A percentile compares a stretch with the other conserved stretches of the same genome.
phyloP scores from a whole-genome alignment of 2,888 invertebrate species.

The Perdita meconis region DNA sequence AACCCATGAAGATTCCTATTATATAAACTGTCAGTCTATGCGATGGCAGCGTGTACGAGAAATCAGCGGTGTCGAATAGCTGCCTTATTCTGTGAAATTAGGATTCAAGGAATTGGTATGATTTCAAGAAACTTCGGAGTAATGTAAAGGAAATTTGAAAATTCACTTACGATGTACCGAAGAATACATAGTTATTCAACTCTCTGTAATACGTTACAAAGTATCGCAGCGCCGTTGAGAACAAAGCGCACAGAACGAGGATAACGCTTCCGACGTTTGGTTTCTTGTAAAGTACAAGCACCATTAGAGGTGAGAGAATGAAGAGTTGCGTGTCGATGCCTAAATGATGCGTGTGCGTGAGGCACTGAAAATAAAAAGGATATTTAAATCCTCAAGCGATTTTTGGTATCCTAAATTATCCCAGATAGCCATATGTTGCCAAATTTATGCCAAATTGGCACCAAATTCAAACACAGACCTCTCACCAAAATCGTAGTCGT shows the following conservation, averaged over 20 bases:
- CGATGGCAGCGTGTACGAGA: constrained; percentile 88
- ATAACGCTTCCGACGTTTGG: constrained; percentile 85
- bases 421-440: too few species aligned
- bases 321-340: constrained; percentile 90
- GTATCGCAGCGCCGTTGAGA: constrained; percentile 87
- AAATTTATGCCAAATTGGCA: too few species aligned
- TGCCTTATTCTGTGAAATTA: constrained; percentile 86
- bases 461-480: too few species aligned
- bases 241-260: constrained; percentile 84
- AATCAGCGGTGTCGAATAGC: constrained; percentile 88
- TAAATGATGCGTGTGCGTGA: constrained; percentile 90
- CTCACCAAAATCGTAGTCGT: too few species aligned
- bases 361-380: constrained; percentile 84
- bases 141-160: not conserved
- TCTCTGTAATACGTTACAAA: constrained; percentile 87
- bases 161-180: constrained; percentile 88
- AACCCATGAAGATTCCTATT: constrained; percentile 88
- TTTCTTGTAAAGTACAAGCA: constrained; percentile 87
- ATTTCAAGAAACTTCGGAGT: not conserved
- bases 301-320: constrained; percentile 87
- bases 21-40: constrained; percentile 89
- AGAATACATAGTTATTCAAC: constrained; percentile 88
- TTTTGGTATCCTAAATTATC: too few species aligned
- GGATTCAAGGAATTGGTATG: not conserved
- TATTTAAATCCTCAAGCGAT: too few species aligned